Evolutionary conservation across 2,113 vertebrate genomes (phyloP).

Genomic region (Peromyscus maniculatus): DNA sequence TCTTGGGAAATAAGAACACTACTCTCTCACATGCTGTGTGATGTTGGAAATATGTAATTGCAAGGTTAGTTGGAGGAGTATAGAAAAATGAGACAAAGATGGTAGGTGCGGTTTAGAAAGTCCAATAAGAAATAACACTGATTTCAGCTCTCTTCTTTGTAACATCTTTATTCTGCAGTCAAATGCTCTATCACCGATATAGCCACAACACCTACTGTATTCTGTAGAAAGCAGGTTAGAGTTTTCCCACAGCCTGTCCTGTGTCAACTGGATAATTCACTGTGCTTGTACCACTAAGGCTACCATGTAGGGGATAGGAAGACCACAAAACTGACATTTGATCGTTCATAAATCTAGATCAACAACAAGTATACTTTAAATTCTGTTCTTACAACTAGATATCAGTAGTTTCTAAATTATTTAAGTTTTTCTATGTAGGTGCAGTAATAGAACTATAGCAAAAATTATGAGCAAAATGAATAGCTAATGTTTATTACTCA

Average conservation of each 20-base stretch:
- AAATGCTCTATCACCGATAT: not conserved
- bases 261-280: too few species aligned
- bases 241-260: not conserved
- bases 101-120: not conserved
- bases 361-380: not conserved
- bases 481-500: not conserved
- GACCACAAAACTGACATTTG: not conserved
- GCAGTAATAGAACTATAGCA: not conserved
- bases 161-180: not conserved
- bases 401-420: not conserved
- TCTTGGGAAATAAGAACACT: not conserved
- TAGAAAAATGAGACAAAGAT: not conserved
- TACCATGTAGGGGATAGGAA: not conserved
- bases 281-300: not conserved
- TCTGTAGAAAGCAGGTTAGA: not conserved
- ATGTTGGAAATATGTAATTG: not conserved
- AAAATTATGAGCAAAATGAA: not conserved
- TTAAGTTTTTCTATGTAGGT: conserved; percentile 15
- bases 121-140: not conserved
- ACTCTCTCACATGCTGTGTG: not conserved
- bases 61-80: not conserved
- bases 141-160: not conserved
- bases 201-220: not conserved
- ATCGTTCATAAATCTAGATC: not conserved
- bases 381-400: not conserved